Evolutionary conservation across 1,140 invertebrate genomes (phyloP).

Genomic region (Neodiprion lecontei): DNA sequence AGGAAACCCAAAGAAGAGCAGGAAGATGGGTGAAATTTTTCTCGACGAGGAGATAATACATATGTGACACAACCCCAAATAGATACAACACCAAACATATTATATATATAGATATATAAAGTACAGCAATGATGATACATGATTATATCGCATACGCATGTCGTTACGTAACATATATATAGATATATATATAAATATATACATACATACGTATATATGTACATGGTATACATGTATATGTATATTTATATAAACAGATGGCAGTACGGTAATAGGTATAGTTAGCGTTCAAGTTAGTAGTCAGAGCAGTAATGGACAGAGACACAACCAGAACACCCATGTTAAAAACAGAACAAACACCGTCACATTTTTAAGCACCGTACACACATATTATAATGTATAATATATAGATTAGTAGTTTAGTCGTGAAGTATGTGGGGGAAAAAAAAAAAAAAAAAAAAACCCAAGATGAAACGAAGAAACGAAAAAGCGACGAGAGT

Average conservation of each 20-base stretch:
- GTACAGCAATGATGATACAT: constrained; percentile 15
- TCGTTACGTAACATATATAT: constrained; percentile 1
- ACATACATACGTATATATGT: constrained; percentile 6
- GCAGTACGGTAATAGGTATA: neutral
- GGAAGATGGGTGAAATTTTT: constrained; percentile 14
- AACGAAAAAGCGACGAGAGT: constrained; percentile 3
- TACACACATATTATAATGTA: constrained; percentile 2
- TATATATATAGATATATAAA: constrained; percentile 25
- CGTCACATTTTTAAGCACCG: neutral
- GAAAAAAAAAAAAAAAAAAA: constrained; percentile 19
- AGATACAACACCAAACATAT: constrained; percentile 31
- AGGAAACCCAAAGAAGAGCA: constrained; percentile 22
- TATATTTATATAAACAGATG: no score
- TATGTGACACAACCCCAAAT: neutral
- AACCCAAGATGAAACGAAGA: constrained; percentile 22
- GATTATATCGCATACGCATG: constrained; percentile 16
- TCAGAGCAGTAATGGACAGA: constrained; percentile 61
- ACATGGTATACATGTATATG: no score
- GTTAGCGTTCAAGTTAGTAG: constrained; percentile 36
- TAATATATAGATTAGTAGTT: constrained; percentile 16
- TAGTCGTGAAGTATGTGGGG: constrained; percentile 13
- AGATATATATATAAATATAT: constrained; percentile 13
- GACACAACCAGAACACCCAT: constrained; percentile 59
- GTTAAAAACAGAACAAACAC: constrained; percentile 35
- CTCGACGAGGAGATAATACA: constrained; percentile 33